Conservation (phyloP, 2,888 invertebrate genomes). For the Eupsilia transversa region DNA sequence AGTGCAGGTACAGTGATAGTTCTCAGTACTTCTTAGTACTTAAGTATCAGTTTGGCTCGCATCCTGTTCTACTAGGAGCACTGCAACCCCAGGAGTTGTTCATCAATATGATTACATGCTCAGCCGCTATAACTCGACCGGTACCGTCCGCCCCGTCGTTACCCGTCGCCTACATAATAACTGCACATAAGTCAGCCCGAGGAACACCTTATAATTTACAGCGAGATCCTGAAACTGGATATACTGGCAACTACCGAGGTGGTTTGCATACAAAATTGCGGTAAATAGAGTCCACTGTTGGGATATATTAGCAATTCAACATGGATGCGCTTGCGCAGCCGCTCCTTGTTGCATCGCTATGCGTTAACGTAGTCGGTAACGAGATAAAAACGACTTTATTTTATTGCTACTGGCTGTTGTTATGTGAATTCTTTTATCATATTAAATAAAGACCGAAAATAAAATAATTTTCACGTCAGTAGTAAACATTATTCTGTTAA, state of each 20-base stretch:
- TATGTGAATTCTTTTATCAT: constrained; percentile 28
- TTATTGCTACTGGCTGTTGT: constrained; percentile 45
- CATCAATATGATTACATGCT: constrained; percentile 74
- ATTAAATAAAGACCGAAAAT: constrained; percentile 17
- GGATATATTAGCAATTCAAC: constrained; percentile 37
- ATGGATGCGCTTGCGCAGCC: constrained; percentile 19
- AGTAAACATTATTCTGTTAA: constrained; percentile 34
- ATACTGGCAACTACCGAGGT: constrained; percentile 37
- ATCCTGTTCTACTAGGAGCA: constrained; percentile 39
- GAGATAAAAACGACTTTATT: constrained; percentile 43
- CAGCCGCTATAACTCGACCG: constrained; percentile 60
- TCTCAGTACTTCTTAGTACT: constrained; percentile 19
- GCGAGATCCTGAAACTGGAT: constrained; percentile 69
- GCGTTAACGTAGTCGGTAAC: constrained; percentile 43
- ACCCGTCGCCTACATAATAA: constrained; percentile 69
- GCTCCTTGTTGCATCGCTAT: constrained; percentile 50
- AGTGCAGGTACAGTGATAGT: constrained; percentile 16
- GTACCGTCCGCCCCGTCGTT: constrained; percentile 60
- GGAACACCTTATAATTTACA: constrained; percentile 72
- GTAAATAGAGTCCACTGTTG: constrained; percentile 48
- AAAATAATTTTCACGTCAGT: constrained; percentile 12
- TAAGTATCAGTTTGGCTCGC: constrained; percentile 47
- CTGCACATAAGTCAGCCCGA: constrained; percentile 69
- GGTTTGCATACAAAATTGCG: constrained; percentile 60
- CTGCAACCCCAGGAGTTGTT: constrained; percentile 62